A percentile compares a stretch with the other conserved stretches of the same genome.
These are phyloP conservation scores for Petaurus breviceps DNA, from an alignment of 2,113 vertebrate genomes.

Conservation along the genomic window DNA sequence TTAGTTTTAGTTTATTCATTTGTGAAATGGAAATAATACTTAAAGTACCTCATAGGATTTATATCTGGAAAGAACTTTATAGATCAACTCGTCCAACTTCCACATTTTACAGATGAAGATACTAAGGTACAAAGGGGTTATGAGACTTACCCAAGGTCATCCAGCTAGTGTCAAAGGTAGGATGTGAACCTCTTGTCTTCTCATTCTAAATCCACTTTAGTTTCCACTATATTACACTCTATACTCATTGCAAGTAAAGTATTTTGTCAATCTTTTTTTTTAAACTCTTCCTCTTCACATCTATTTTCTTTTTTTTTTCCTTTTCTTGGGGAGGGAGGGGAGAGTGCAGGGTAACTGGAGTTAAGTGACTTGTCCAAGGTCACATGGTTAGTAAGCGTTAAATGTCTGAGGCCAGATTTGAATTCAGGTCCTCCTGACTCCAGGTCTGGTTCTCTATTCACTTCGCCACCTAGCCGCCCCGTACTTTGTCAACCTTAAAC, in stretches of 20 bases:
- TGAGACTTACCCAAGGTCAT: not conserved
- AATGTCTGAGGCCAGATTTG: too few species aligned
- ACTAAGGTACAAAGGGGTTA: not conserved
- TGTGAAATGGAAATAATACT: not conserved
- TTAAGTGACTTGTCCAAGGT: too few species aligned
- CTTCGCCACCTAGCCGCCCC: too few species aligned
- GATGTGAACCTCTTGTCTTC: not conserved
- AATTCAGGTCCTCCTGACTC: too few species aligned
- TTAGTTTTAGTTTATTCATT: not conserved
- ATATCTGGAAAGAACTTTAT: not conserved
- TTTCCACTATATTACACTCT: not conserved
- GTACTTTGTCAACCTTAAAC: not conserved
- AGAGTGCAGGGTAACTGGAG: too few species aligned
- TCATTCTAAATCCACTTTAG: not conserved
- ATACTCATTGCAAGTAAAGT: not conserved
- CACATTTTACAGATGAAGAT: not conserved
- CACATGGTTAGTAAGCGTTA: too few species aligned
- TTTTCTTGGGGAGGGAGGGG: too few species aligned
- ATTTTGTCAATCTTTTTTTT: not conserved
- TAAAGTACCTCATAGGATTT: not conserved
- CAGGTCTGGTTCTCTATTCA: too few species aligned
- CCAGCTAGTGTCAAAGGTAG: not conserved
- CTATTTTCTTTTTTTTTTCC: too few species aligned
- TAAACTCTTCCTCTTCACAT: too few species aligned
- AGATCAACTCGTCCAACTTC: not conserved